phyloP scores from a whole-genome alignment of 2,797 vertebrate genomes.

The Schizopygopsis malacanthus region DNA sequence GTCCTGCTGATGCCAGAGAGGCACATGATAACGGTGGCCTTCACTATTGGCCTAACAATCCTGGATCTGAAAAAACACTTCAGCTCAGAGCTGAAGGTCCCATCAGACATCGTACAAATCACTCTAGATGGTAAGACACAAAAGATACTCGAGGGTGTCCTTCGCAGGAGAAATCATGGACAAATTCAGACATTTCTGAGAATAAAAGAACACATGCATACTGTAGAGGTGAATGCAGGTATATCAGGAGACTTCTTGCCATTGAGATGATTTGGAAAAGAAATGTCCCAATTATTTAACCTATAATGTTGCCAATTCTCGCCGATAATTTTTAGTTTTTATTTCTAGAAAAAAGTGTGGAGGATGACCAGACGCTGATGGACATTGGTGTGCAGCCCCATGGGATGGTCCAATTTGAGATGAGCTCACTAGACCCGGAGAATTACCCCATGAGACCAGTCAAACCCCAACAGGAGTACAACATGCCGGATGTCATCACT shows the following conservation, averaged over 20 bases:
- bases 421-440: conserved; percentile 74
- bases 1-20: conserved; percentile 82
- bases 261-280: background rate
- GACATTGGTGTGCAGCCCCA: conserved; percentile 77
- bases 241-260: background rate
- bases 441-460: conserved; percentile 75
- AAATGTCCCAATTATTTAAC: background rate
- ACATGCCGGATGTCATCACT: conserved; percentile 83
- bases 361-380: conserved; percentile 75
- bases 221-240: background rate
- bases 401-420: conserved; percentile 78
- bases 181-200: background rate
- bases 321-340: background rate
- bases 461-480: conserved; percentile 71
- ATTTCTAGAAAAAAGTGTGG: conserved; percentile 73
- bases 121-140: conserved; percentile 73
- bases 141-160: background rate
- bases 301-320: background rate
- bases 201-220: background rate
- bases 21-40: conserved; percentile 82
- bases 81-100: conserved; percentile 77
- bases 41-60: conserved; percentile 77
- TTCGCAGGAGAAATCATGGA: background rate
- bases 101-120: conserved; percentile 76
- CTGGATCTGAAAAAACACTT: conserved; percentile 81